Evolutionary conservation across 92 coral and sea anemone species (phyloP), one percentile per base, ranked within the genome.

Genomic region (Porites cylindrica): DNA sequence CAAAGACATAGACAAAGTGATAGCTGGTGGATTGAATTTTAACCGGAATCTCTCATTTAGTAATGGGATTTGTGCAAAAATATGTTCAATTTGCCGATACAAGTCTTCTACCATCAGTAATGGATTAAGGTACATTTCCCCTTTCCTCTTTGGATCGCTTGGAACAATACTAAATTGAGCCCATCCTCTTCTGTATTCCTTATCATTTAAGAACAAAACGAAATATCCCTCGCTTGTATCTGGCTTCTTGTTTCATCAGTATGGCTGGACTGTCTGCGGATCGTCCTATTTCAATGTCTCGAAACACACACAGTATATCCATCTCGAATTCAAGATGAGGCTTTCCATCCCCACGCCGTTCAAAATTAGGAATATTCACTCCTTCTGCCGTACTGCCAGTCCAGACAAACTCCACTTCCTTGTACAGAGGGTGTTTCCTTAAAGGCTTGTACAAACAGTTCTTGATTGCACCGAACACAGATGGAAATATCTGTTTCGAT

Each of bases 331-430:
- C 90, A 21, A 86, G 73, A 38, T 70, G 65, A 18, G 72, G 85
- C 26, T 70, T 80, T 79, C 85, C 76, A 71, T 65, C 78, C 72
- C 90, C 90, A 32, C 70, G 24, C 10, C 90, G 32, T 23, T 86
- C 85, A 60, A 86, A 86, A 61, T 86, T 86, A 10, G 90, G 90
- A 51, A 86, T 86, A 79, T 86, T 86, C 47, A 86, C 90, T 0
- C 85, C 85, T 38, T 86, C 90, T 1, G 90, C 90, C 1, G 90
- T 86, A 78, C 90, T 86, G 50, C 90, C 90, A 12, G 85, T 86
- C 90, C 90, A 86, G 26, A 86, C 5, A 24, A 86, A 77, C 52
- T 86, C 90, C 17, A 86, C 63, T 51, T 78, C 83, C 52, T 59
- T 26, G 11, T 86, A 86, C 52, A 81, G 80, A 6, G 90, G 90